Evolutionary conservation across 1,140 invertebrate species (phyloP).

Genomic region (Zaprionus taronus): DNA sequence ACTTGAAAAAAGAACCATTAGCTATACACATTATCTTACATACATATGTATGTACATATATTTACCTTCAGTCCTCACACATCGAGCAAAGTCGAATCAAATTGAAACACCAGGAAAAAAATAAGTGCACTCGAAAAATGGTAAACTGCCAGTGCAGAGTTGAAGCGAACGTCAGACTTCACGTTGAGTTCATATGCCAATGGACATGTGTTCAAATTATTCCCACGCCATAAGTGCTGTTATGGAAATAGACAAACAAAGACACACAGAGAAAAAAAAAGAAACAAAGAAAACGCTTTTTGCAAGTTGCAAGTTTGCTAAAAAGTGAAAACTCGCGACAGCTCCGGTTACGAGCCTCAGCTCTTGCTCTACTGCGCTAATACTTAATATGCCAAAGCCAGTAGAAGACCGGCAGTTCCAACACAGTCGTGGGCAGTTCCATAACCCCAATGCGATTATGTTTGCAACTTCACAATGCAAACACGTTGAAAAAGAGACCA

Average conservation of each 20-base stretch:
- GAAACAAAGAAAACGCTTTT: conserved; percentile 22
- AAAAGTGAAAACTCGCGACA: conserved; percentile 17
- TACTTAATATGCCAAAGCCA: conserved; percentile 12
- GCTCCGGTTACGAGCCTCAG: conserved; percentile 21
- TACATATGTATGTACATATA: too few species aligned
- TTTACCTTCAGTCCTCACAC: too few species aligned
- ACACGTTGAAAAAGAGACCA: neutral
- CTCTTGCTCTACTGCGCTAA: conserved; percentile 23
- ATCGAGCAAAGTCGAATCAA: conserved; percentile 6
- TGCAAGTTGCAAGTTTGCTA: conserved; percentile 9
- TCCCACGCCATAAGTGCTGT: conserved; percentile 60
- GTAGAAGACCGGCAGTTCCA: neutral
- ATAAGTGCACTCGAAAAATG: conserved; percentile 13
- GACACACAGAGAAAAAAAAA: conserved; percentile 17
- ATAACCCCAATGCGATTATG: conserved; percentile 3
- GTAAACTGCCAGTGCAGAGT: conserved; percentile 29
- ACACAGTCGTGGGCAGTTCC: conserved; percentile 18
- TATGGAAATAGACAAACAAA: conserved; percentile 52
- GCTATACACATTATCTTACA: too few species aligned
- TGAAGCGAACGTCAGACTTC: neutral
- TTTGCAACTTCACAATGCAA: neutral
- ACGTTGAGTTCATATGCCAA: conserved; percentile 31
- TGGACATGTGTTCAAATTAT: conserved; percentile 29
- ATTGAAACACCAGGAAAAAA: conserved; percentile 46
- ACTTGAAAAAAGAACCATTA: neutral